Conservation (phyloP, 2,797 vertebrate species). For the Cuniculus paca region DNA sequence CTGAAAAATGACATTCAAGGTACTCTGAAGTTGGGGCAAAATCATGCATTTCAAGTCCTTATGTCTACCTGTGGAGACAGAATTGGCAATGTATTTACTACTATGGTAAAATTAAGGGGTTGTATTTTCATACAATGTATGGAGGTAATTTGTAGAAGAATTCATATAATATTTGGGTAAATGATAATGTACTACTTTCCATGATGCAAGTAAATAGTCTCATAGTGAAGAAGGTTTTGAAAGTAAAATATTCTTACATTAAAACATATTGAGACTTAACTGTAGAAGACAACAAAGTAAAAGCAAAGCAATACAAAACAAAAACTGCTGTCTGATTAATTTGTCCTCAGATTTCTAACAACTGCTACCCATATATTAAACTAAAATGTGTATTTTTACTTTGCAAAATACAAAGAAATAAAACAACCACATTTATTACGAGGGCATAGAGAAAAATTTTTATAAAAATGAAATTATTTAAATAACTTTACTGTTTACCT, state of each 20-base stretch:
- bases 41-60: constrained; percentile 32
- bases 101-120: background rate
- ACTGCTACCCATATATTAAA: background rate
- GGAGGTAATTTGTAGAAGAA: constrained; percentile 31
- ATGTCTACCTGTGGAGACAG: background rate
- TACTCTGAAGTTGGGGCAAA: constrained; percentile 43
- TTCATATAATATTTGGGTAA: constrained; percentile 65
- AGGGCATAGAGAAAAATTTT: constrained; percentile 77
- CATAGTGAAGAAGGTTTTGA: background rate
- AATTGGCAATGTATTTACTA: constrained; percentile 5
- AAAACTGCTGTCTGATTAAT: background rate
- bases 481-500: constrained; percentile 87
- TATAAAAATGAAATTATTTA: constrained; percentile 62
- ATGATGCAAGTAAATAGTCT: background rate
- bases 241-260: constrained; percentile 63
- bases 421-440: constrained; percentile 61
- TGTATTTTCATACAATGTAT: constrained; percentile 5
- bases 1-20: background rate
- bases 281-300: constrained; percentile 32
- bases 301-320: background rate
- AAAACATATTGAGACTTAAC: constrained; percentile 35
- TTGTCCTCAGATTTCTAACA: constrained; percentile 16
- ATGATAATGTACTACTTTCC: constrained; percentile 29
- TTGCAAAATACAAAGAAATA: constrained; percentile 63
- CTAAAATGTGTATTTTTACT: constrained; percentile 50